Conservation (phyloP, 2,113 vertebrate species). For the Lamprotornis superbus region DNA sequence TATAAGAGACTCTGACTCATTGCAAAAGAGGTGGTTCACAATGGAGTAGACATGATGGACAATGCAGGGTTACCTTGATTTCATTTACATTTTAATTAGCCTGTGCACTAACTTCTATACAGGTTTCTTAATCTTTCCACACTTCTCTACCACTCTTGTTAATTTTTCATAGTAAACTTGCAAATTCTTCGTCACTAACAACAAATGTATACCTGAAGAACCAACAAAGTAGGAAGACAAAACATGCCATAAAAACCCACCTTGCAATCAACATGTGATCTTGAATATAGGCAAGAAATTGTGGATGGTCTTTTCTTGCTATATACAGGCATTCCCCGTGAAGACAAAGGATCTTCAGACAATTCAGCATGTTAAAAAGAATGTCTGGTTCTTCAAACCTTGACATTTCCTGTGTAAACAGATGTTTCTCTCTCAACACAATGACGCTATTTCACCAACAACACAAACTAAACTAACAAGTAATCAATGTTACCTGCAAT, state of each 20-base stretch:
- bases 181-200: not conserved
- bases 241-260: constrained; percentile 59
- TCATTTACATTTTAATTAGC: not conserved
- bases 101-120: not conserved
- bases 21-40: not conserved
- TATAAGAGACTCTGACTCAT: not conserved
- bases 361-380: constrained; percentile 98
- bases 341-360: constrained; percentile 94
- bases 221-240: not conserved
- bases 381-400: constrained; percentile 98
- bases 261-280: constrained; percentile 97
- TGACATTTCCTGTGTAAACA: constrained; percentile 88
- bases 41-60: not conserved
- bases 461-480: constrained; percentile 8
- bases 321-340: constrained; percentile 94
- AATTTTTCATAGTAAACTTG: not conserved
- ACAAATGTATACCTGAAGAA: not conserved
- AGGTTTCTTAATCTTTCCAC: not conserved
- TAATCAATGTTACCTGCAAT: constrained; percentile 83
- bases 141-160: not conserved
- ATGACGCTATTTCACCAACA: not conserved
- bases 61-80: not conserved
- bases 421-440: not conserved
- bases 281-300: constrained; percentile 94
- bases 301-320: constrained; percentile 91